Base-by-base conservation (phyloP, 2,113 vertebrate genomes). In the Ptyas mucosa region DNA sequence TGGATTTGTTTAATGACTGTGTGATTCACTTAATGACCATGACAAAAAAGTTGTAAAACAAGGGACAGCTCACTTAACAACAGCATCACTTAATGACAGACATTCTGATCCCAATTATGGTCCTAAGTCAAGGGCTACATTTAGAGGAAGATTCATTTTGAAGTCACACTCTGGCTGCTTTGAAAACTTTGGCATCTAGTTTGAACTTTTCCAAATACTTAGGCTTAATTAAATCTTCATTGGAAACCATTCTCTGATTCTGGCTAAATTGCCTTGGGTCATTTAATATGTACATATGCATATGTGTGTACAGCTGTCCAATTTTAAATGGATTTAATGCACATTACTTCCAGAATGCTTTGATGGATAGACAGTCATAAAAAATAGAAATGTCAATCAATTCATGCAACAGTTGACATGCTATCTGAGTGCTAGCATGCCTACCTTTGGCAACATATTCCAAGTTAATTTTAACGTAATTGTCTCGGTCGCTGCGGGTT, bases 401-500 rank as follows among this genome's bases (percentile, higher is more conserved):
- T 3, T 58, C 90, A 64, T 49, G 29, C 52, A 94, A 75, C 75
- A 90, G 8, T 55, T 92, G 26, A 51, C 61, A 43, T 92, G 93
- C 92, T 69, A 90, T 55, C 92, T 54, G 49, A 90, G 49, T 53
- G 93, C 49, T 81, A 61, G 29, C 39, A 21, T 86, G 92, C 95
- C 3, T 96, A 98, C 98, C 97, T 92, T 95, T 87, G 12, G 86
- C 18, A 89, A 98, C 94, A 87, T 98, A 97, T n/a, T 98, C 92
- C 96, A 95, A 96, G 90, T 96, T 92, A 52, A 98, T 91, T 61
- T 94, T 96, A 94, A 98, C 96, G 95, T 98, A 95, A 15, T 93
- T 69, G 91, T 98, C 98, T 18, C 97, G 96, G 94, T 98, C 98
- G 15, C 96, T 97, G 49, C 98, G 95, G 92, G 93, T 92, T 75